These are phyloP conservation scores for Coenobita brevimanus DNA, from an alignment of 1,140 invertebrate genomes.

Conservation along the genomic window DNA sequence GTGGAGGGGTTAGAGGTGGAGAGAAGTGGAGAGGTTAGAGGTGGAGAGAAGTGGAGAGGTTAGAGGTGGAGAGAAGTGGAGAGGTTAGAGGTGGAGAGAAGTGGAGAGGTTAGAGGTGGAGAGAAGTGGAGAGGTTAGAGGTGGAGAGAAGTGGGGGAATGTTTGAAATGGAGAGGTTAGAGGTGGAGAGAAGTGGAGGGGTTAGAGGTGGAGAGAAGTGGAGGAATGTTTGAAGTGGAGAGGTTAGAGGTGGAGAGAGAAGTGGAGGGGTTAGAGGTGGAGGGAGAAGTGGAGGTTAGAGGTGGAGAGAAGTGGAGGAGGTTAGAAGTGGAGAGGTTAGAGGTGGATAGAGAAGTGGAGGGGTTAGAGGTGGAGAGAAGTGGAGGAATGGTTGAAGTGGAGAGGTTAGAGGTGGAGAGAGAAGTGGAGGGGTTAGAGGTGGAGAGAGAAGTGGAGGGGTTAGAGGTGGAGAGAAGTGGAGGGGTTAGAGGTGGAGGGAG, in stretches of 20 bases:
- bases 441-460: background rate
- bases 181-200: background rate
- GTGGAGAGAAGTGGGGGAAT: background rate
- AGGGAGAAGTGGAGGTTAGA: background rate
- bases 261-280: background rate
- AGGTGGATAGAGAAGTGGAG: background rate
- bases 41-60: too few species aligned
- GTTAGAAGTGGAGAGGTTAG: background rate
- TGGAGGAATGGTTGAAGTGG: background rate
- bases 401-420: background rate
- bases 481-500: background rate
- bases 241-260: too few species aligned
- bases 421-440: background rate
- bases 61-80: slow-evolving; percentile 2
- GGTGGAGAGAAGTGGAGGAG: background rate
- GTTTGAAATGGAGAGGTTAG: background rate
- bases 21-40: too few species aligned
- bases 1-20: background rate
- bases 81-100: too few species aligned
- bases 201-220: background rate
- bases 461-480: background rate
- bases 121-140: too few species aligned
- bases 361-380: background rate
- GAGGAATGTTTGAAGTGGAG: too few species aligned
- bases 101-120: too few species aligned